Evolutionary conservation across 30 jellyfish, hydroid and myxozoan species (phyloP).

Genomic region (Sanderia malayensis): DNA sequence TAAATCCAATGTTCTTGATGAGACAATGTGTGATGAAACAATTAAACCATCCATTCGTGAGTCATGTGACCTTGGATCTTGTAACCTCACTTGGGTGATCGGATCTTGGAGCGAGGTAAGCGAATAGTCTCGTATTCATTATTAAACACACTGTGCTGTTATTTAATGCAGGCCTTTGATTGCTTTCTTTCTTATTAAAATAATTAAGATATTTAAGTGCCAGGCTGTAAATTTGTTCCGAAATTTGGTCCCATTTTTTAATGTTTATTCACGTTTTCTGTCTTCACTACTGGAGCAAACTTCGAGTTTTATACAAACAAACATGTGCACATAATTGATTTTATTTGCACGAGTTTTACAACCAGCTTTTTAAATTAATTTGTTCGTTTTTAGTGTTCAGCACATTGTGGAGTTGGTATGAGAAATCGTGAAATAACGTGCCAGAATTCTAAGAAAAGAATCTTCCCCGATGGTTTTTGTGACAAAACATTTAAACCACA

Average conservation of each 20-base stretch:
- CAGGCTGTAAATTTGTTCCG: no score
- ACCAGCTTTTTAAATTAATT: not conserved
- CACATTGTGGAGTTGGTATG: conserved; percentile 90
- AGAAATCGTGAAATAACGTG: conserved; percentile 80
- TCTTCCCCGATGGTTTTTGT: conserved; percentile 71
- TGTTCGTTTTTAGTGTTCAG: conserved; percentile 69
- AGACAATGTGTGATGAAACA: conserved; percentile 50
- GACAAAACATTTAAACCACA: conserved; percentile 64
- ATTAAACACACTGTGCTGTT: no score
- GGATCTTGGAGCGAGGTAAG: conserved; percentile 86
- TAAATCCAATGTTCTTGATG: conserved; percentile 49
- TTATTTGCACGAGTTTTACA: not conserved
- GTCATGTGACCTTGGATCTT: conserved; percentile 73
- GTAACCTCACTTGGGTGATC: conserved; percentile 72
- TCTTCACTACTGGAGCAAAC: not conserved
- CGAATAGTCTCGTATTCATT: no score
- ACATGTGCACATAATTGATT: not conserved
- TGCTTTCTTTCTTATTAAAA: no score
- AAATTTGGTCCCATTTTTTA: no score
- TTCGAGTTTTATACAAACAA: not conserved
- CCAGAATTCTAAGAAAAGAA: conserved; percentile 47
- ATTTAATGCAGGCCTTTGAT: no score
- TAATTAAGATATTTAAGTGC: no score
- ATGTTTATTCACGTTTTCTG: no score
- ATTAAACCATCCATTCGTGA: conserved; percentile 54